Percentiles rank a stretch among this genome's conserved stretches.
phyloP scores from a whole-genome alignment of 2,888 invertebrate genomes.

The Tolmerus cingulatus region DNA sequence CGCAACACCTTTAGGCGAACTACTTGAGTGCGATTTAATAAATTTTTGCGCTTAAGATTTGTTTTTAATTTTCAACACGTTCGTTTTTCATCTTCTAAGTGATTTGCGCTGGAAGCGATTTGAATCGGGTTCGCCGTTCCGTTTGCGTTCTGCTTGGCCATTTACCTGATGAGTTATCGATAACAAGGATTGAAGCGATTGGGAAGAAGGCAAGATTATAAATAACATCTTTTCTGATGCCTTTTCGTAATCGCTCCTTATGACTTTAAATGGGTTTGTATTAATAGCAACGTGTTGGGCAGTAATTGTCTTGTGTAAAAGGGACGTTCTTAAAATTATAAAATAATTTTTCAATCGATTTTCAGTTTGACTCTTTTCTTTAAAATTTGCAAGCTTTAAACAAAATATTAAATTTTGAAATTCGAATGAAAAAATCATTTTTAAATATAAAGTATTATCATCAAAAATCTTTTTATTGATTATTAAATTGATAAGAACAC shows the following conservation, averaged over 20 bases:
- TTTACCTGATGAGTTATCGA: conserved; percentile 5
- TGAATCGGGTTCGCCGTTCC: conserved; percentile 1
- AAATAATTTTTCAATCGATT: background rate
- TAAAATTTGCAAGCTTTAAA: too few species aligned
- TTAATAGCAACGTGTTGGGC: background rate
- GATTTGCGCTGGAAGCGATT: conserved; percentile 29
- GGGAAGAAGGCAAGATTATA: background rate
- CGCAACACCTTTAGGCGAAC: conserved; percentile 40
- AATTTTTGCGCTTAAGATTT: conserved; percentile 56
- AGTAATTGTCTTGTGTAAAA: background rate
- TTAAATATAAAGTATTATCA: too few species aligned
- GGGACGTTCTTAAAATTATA: background rate
- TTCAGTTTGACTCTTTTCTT: too few species aligned
- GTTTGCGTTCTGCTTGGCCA: background rate
- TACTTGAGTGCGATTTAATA: conserved; percentile 38
- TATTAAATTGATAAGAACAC: too few species aligned
- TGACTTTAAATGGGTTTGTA: background rate
- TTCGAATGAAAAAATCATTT: too few species aligned
- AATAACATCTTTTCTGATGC: background rate
- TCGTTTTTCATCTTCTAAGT: conserved; percentile 58
- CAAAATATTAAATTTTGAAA: too few species aligned
- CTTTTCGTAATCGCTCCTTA: background rate
- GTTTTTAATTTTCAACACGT: conserved; percentile 65
- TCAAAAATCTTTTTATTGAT: too few species aligned
- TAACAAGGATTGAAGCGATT: conserved; percentile 17